phyloP scores from a whole-genome alignment of 2,113 vertebrate genomes.

The Calonectris borealis region DNA sequence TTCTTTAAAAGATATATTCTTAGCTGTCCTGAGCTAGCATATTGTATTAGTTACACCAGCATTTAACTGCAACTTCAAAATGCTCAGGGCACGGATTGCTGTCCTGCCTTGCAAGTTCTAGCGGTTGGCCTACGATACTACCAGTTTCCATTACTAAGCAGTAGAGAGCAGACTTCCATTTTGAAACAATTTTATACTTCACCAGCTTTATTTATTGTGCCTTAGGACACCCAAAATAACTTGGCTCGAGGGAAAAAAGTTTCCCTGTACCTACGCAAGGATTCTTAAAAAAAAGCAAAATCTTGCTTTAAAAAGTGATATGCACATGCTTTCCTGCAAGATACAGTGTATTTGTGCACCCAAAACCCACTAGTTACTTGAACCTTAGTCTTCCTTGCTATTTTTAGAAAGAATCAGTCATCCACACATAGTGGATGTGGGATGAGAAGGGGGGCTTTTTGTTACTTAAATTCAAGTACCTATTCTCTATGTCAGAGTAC shows the following conservation, averaged over 20 bases:
- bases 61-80: not conserved
- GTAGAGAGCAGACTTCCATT: not conserved
- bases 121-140: not conserved
- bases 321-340: not conserved
- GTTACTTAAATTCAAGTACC: not conserved
- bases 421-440: not conserved
- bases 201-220: not conserved
- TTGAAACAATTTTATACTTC: not conserved
- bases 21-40: not conserved
- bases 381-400: not conserved
- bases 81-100: not conserved
- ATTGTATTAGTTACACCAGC: not conserved
- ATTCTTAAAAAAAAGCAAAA: not conserved
- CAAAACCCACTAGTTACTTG: not conserved
- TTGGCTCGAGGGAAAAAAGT: not conserved
- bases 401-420: not conserved
- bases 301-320: not conserved
- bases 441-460: not conserved
- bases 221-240: not conserved
- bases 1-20: not conserved
- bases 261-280: not conserved
- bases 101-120: not conserved
- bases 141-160: not conserved
- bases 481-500: fast-evolving
- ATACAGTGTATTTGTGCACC: not conserved